These are phyloP conservation scores for Felis catus DNA, from an alignment of 2,113 vertebrate genomes.

Conservation along the genomic window F.catus_Fca126_mat1.0 CM031417.1:79374001-79374500, in stretches of 20 bases:
- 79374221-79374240: conserved; percentile 66
- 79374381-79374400: neutral
- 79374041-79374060: neutral
- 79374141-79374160: neutral
- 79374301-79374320: conserved; percentile 99
- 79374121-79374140: neutral
- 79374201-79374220: neutral
- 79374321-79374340: conserved; percentile 95
- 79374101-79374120: neutral
- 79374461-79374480: neutral
- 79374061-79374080: neutral
- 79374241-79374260: conserved; percentile 97
- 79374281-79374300: conserved; percentile 99
- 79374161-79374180: neutral
- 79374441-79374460: neutral
- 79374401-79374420: neutral
- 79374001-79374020: neutral
- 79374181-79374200: neutral
- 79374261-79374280: conserved; percentile 95
- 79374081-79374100: neutral
- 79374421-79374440: neutral
- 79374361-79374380: conserved; percentile 38
- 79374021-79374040: neutral
- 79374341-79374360: conserved; percentile 87
- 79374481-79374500: neutral